Conservation (phyloP, 37 sponge, comb jelly and placozoan genomes). For the Aplysina aerophoba region DNA sequence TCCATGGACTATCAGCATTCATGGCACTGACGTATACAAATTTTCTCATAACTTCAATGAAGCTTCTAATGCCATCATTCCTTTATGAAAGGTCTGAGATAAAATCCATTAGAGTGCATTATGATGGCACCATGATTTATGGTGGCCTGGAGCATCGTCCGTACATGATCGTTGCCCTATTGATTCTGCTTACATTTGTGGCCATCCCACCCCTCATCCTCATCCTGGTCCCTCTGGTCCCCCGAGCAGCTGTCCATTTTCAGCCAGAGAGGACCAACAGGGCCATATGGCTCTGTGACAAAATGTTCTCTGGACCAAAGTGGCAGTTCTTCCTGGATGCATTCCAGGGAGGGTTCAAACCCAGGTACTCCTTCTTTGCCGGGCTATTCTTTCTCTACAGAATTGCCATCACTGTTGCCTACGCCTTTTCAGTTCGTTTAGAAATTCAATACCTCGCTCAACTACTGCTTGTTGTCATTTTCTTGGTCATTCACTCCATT, state of each 20-base stretch:
- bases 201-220: slow-evolving; percentile 38
- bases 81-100: neutral
- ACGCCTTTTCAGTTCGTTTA: neutral
- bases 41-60: slow-evolving; percentile 14
- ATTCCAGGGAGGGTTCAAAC: slow-evolving; percentile 30
- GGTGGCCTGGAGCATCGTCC: neutral
- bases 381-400: slow-evolving; percentile 30
- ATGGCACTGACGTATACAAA: slow-evolving; percentile 12
- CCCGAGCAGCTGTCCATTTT: neutral
- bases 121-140: neutral
- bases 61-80: neutral
- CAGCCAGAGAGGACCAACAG: neutral
- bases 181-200: neutral
- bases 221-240: slow-evolving; percentile 19
- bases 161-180: neutral
- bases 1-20: slow-evolving; percentile 17
- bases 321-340: slow-evolving; percentile 36
- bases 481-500: slow-evolving; percentile 13
- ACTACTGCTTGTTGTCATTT: neutral
- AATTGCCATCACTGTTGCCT: neutral
- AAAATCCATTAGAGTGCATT: neutral
- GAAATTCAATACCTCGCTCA: neutral
- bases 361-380: slow-evolving; percentile 10
- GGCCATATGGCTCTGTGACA: slow-evolving; percentile 11
- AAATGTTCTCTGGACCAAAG: slow-evolving; percentile 20